A percentile compares a stretch with the other conserved stretches of the same genome.
Conservation (phyloP, 1,140 invertebrate genomes). For the Calosoma granatense region DNA sequence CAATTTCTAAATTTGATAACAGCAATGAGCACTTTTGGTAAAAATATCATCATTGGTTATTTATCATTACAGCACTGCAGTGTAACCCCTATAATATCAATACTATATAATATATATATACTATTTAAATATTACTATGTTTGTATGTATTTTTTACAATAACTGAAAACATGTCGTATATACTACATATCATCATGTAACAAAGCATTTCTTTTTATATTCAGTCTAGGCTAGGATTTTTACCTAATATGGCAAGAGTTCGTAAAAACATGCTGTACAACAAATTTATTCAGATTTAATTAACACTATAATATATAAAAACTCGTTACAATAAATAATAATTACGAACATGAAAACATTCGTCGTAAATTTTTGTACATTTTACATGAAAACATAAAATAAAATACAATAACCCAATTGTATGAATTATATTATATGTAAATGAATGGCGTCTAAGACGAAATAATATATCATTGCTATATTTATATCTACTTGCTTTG, state of each 20-base stretch:
- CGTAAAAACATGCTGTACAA: conserved; percentile 20
- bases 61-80: conserved; percentile 9
- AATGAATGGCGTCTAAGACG: too few relatives aligned
- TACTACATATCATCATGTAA: conserved; percentile 23
- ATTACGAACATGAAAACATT: neutral
- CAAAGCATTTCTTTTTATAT: conserved; percentile 26
- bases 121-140: conserved; percentile 13
- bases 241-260: conserved; percentile 29
- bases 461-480: neutral
- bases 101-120: conserved; percentile 19
- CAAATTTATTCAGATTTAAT: neutral
- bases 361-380: too few relatives aligned
- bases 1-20: conserved; percentile 32
- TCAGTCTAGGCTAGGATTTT: conserved; percentile 32
- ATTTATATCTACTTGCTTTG: conserved; percentile 4
- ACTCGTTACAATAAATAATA: neutral
- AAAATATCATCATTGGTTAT: conserved; percentile 36
- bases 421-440: too few relatives aligned
- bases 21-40: conserved; percentile 55
- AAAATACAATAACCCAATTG: too few relatives aligned
- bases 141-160: conserved; percentile 12
- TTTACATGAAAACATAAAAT: neutral
- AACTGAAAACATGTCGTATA: conserved; percentile 26
- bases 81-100: conserved; percentile 13
- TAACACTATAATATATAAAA: conserved; percentile 1